phyloP scores from a whole-genome alignment of 2,888 invertebrate genomes.

The Ypsolopha scabrella region DNA sequence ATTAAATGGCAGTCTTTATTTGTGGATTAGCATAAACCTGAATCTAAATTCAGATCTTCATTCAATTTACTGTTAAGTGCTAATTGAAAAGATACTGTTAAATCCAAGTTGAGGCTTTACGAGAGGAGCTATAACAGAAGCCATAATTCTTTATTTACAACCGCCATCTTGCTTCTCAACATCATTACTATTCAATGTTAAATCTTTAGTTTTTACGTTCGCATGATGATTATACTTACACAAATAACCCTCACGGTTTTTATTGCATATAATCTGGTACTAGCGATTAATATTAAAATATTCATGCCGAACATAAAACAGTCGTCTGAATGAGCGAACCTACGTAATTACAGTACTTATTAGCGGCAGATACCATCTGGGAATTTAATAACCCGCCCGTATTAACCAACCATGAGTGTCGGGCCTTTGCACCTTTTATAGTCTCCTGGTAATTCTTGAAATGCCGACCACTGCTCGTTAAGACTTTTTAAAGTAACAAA shows the following conservation, averaged over 20 bases:
- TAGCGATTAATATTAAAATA: conserved; percentile 32
- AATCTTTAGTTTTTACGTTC: neutral
- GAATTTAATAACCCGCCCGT: conserved; percentile 28
- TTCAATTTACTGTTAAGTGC: neutral
- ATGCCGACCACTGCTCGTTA: too few species aligned
- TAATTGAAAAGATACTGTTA: neutral
- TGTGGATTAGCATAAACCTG: too few species aligned
- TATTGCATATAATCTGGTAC: too few species aligned
- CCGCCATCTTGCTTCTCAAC: conserved; percentile 26
- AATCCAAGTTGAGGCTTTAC: neutral
- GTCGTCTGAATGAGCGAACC: conserved; percentile 29
- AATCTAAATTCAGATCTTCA: neutral
- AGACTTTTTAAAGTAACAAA: too few species aligned
- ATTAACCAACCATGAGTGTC: conserved; percentile 18
- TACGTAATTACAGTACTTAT: conserved; percentile 41
- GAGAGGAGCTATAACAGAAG: conserved; percentile 17
- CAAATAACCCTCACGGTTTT: neutral
- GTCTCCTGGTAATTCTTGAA: conserved; percentile 23
- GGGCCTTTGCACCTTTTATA: conserved; percentile 20
- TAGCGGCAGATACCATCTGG: conserved; percentile 36
- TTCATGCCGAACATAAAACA: conserved; percentile 34
- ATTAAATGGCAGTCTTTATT: too few species aligned
- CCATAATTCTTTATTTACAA: conserved; percentile 30
- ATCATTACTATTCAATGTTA: conserved; percentile 10
- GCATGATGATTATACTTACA: neutral